Percentiles rank a stretch among this genome's conserved stretches.
Conservation (phyloP, 2,888 invertebrate genomes). For the Cyclophora albipunctata region DNA sequence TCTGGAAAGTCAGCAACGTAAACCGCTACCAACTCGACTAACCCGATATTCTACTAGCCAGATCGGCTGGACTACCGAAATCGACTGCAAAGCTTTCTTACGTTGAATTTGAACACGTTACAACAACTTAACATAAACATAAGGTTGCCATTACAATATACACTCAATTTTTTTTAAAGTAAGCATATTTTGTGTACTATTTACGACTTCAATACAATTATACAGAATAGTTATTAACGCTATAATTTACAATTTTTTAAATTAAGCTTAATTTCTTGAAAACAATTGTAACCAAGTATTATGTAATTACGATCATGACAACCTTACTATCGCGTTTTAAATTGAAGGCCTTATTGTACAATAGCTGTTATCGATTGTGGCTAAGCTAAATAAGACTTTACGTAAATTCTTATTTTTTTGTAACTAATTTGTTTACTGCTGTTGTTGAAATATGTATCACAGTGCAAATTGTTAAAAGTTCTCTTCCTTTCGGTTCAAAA, state of each 20-base stretch:
- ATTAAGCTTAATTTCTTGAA: too few relatives aligned
- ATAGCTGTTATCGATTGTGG: conserved; percentile 36
- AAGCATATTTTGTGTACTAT: not conserved
- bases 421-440: conserved; percentile 4
- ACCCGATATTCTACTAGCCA: conserved; percentile 40
- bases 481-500: not conserved
- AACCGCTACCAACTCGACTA: conserved; percentile 60
- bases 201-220: too few relatives aligned
- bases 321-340: conserved; percentile 41
- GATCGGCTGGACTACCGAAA: conserved; percentile 53
- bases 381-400: conserved; percentile 38
- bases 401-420: conserved; percentile 41
- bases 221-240: too few relatives aligned
- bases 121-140: conserved; percentile 47
- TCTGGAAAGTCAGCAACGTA: conserved; percentile 72
- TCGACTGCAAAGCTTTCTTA: conserved; percentile 28
- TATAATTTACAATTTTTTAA: too few relatives aligned
- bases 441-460: too few relatives aligned
- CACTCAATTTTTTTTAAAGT: conserved; percentile 4
- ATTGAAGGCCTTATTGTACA: not conserved
- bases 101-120: conserved; percentile 40
- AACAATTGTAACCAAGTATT: not conserved
- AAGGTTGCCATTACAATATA: conserved; percentile 58
- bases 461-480: not conserved
- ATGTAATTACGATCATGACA: conserved; percentile 34